phyloP scores from a whole-genome alignment of 2,888 invertebrate species.

The Nebria salina region DNA sequence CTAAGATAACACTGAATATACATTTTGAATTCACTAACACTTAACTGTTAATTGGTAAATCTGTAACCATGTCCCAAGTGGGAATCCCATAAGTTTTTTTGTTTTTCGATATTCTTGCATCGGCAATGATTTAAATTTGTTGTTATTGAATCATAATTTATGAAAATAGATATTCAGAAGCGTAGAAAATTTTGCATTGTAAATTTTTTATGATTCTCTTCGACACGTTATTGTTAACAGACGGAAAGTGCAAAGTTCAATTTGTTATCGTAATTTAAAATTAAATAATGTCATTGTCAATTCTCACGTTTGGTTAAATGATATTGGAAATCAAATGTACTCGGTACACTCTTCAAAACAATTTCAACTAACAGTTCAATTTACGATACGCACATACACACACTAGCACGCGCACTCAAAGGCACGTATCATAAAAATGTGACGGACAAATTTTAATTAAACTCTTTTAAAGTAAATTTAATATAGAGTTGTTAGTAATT shows the following conservation, averaged over 20 bases:
- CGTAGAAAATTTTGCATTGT: neutral
- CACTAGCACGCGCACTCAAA: too few species aligned
- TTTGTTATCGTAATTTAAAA: neutral
- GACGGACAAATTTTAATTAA: too few species aligned
- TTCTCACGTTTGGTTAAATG: neutral
- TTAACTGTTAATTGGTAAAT: neutral
- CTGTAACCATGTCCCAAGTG: too few species aligned
- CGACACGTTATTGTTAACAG: neutral
- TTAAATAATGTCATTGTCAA: neutral
- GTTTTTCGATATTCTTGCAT: too few species aligned
- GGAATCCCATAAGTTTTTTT: too few species aligned
- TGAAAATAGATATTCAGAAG: neutral
- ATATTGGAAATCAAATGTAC: neutral
- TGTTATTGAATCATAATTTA: neutral
- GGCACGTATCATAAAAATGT: too few species aligned
- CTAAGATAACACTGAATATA: neutral
- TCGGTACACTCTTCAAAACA: neutral
- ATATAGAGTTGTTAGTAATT: neutral
- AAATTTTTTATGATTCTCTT: neutral
- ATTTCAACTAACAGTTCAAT: neutral
- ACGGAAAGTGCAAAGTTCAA: neutral
- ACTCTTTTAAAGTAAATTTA: too few species aligned
- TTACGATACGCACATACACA: neutral
- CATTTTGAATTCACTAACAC: neutral
- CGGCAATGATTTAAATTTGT: neutral